Evolutionary conservation across 2,888 invertebrate genomes (phyloP).

Genomic region (Carcina quercana): DNA sequence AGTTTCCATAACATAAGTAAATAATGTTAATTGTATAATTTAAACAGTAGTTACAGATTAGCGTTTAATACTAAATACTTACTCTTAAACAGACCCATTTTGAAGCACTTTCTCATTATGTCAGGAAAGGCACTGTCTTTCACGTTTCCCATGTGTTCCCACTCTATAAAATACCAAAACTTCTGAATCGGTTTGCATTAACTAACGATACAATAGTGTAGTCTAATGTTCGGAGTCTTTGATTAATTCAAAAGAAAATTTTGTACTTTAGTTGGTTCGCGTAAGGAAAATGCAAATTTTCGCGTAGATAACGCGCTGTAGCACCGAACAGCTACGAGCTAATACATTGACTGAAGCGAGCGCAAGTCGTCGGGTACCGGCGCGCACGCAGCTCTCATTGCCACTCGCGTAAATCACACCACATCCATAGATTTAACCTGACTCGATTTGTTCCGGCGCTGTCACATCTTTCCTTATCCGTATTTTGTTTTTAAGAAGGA

Average conservation of each 20-base stretch:
- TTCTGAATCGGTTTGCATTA: too few relatives aligned
- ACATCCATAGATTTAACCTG: conserved; percentile 22
- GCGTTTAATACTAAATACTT: conserved; percentile 36
- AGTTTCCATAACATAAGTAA: not conserved
- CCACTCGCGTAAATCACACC: conserved; percentile 36
- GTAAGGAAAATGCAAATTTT: too few relatives aligned
- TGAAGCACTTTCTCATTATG: conserved; percentile 67
- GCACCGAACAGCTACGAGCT: conserved; percentile 48
- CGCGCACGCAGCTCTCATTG: conserved; percentile 45
- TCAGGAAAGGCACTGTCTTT: conserved; percentile 42
- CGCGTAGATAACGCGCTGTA: too few relatives aligned
- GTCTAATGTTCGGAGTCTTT: too few relatives aligned
- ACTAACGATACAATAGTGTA: too few relatives aligned
- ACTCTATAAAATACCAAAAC: too few relatives aligned
- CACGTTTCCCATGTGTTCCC: conserved; percentile 51
- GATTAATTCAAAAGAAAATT: too few relatives aligned
- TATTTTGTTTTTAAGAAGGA: too few relatives aligned
- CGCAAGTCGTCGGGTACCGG: conserved; percentile 24
- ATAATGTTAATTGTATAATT: too few relatives aligned
- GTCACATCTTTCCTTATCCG: conserved; percentile 3
- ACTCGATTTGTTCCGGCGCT: too few relatives aligned
- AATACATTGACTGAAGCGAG: conserved; percentile 44
- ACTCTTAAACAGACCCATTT: conserved; percentile 68
- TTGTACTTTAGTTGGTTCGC: too few relatives aligned
- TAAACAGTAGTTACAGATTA: too few relatives aligned